Evolutionary conservation across 2,888 invertebrate species (phyloP).

Genomic region (Glyphotaelius pellucidus): DNA sequence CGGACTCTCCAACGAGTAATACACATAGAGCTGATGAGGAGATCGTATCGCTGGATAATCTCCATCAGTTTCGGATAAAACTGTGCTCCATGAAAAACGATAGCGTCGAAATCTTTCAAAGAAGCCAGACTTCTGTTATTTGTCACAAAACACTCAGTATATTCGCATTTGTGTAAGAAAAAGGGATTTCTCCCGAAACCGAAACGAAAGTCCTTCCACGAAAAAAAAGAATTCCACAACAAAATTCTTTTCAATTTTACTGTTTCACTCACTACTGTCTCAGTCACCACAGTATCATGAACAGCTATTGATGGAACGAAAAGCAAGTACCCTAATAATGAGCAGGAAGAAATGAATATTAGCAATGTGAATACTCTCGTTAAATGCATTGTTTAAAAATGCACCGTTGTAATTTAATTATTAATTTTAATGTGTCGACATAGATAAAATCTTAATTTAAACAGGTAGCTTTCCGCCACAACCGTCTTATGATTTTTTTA

Average conservation of each 20-base stretch:
- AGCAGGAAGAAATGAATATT: not conserved
- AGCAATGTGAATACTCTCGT: not conserved
- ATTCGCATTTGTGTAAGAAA: slow-evolving; percentile 69
- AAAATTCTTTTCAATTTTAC: slow-evolving; percentile 42
- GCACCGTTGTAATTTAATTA: too few relatives aligned
- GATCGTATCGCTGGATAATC: slow-evolving; percentile 68
- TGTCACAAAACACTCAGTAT: slow-evolving; percentile 74
- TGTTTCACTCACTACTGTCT: not conserved
- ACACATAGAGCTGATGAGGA: slow-evolving; percentile 71
- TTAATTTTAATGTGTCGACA: too few relatives aligned
- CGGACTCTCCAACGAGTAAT: slow-evolving; percentile 74
- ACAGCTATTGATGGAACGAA: not conserved
- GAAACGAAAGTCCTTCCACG: slow-evolving; percentile 71
- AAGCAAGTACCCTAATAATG: not conserved
- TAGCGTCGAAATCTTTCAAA: slow-evolving; percentile 74
- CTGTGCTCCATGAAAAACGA: slow-evolving; percentile 76
- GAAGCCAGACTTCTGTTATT: slow-evolving; percentile 70
- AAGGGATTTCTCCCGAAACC: slow-evolving; percentile 71
- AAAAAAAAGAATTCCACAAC: slow-evolving; percentile 70
- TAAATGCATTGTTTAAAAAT: not conserved
- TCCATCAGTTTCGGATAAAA: slow-evolving; percentile 69
- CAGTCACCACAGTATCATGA: not conserved
- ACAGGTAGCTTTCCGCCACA: too few relatives aligned
- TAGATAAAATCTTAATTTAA: too few relatives aligned
- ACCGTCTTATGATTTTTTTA: too few relatives aligned